These are phyloP conservation scores for Beris morrisii DNA, from an alignment of 2,888 invertebrate genomes.

Conservation along the genomic window DNA sequence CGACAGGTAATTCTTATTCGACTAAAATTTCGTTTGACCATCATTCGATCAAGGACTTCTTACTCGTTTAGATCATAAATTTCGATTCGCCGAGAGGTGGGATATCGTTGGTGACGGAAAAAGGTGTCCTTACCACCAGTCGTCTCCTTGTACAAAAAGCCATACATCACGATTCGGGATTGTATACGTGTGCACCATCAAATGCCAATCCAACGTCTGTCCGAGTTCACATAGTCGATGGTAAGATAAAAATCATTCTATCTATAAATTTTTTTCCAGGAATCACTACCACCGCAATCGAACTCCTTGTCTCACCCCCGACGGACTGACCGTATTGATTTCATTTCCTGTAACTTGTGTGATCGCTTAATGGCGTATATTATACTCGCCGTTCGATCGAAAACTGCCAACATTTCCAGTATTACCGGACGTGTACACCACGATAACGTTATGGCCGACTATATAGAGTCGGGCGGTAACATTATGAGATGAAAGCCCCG, in stretches of 20 bases:
- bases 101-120: conserved; percentile 84
- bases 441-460: no score
- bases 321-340: no score
- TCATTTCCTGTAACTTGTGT: no score
- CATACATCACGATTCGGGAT: conserved; percentile 75
- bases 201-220: conserved; percentile 79
- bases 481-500: no score
- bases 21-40: background rate
- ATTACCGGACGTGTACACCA: no score
- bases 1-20: conserved; percentile 55
- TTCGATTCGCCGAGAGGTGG: conserved; percentile 88
- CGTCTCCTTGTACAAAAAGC: conserved; percentile 81
- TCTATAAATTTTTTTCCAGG: no score
- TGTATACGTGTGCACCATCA: conserved; percentile 82
- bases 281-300: no score
- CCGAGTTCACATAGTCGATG: conserved; percentile 83
- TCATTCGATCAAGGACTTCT: conserved; percentile 15
- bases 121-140: conserved; percentile 80
- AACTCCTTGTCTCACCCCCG: no score
- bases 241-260: conserved; percentile 59
- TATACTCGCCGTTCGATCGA: no score
- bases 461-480: no score
- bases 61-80: conserved; percentile 71
- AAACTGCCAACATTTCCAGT: no score
- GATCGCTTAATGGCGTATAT: no score